Evolutionary conservation across 2,113 vertebrate species (phyloP), one percentile per base, ranked within the genome.

Genomic region (Scolopax mira): DNA sequence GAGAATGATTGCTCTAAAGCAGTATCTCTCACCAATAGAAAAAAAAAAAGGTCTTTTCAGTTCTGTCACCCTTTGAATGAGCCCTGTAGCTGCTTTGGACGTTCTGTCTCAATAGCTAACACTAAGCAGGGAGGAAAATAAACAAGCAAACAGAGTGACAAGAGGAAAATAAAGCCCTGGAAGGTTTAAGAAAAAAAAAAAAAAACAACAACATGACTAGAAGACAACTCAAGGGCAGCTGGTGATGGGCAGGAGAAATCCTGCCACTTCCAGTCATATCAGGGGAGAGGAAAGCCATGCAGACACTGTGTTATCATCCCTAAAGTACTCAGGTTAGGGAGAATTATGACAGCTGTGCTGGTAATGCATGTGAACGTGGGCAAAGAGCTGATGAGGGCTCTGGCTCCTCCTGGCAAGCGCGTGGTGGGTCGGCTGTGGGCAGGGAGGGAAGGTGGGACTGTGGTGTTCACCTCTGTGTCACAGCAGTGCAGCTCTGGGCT

Each of bases 181-280:
- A 12, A 91, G 62, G 33, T 30, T 46, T n/a, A n/a, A n/a, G n/a
- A n/a, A 42, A 17, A 18, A 54, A 54, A 33, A 33, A 58, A 35
- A 25, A 42, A 33, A 46, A 28, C 57, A 24, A 31, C 55, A 46
- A 9, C 30, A 2, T 27, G 65, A 58, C 80, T 83, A 58, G 88
- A 15, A 96, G 96, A 95, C 82, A 93, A 79, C 66, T 94, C 88
- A 97, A 97, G 96, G 97, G 94, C 96, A 93, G 82, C 39, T 51
- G 8, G 78, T 64, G 92, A 92, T 49, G 82, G 89, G 90, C 88
- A 82, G 90, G 94, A 95, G 90, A 81, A 37, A 44, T 46, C 8
- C 92, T 96, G 96, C 91, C 96, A 88, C 93, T 95, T 94, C 54
- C 90, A 88, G 69, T 71, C 85, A 58, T 13, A 70, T 96, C 95